Conservation (phyloP, 1,140 invertebrate species). For the Arion vulgaris region DNA sequence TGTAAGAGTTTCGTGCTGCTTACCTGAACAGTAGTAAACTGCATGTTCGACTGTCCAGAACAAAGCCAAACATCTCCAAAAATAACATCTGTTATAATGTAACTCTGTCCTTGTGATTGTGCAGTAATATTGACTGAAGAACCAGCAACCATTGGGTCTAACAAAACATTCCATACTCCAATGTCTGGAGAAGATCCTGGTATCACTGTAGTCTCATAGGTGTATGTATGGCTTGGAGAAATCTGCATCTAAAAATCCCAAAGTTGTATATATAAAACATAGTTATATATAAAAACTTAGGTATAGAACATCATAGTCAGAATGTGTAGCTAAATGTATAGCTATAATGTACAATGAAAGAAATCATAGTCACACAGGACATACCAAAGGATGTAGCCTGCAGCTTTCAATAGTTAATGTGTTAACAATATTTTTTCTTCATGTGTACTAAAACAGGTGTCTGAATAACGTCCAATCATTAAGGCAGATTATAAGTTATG, state of each 20-base stretch:
- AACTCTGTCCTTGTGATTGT: constrained; percentile 26
- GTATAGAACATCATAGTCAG: too few species aligned
- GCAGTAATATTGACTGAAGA: not conserved
- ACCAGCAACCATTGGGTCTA: constrained; percentile 29
- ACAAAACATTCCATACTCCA: constrained; percentile 44
- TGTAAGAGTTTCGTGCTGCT: not conserved
- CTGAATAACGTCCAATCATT: too few species aligned
- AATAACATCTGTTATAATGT: constrained; percentile 46
- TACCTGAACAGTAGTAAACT: constrained; percentile 47
- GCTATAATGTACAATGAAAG: too few species aligned
- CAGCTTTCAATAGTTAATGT: too few species aligned
- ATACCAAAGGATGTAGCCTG: too few species aligned
- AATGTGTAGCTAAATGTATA: too few species aligned
- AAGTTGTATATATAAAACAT: not conserved
- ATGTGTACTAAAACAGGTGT: too few species aligned
- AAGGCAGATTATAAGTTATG: too few species aligned
- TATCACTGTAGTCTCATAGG: constrained; percentile 21
- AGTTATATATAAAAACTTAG: too few species aligned
- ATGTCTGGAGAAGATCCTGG: constrained; percentile 16
- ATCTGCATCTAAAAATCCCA: not conserved
- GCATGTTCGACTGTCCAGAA: constrained; percentile 70
- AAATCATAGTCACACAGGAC: too few species aligned
- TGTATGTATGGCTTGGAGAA: not conserved
- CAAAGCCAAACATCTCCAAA: constrained; percentile 61
- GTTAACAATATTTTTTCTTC: too few species aligned